Conservation (phyloP, 35 echinoderm and acorn worm genomes). For the Diadema setosum region DNA sequence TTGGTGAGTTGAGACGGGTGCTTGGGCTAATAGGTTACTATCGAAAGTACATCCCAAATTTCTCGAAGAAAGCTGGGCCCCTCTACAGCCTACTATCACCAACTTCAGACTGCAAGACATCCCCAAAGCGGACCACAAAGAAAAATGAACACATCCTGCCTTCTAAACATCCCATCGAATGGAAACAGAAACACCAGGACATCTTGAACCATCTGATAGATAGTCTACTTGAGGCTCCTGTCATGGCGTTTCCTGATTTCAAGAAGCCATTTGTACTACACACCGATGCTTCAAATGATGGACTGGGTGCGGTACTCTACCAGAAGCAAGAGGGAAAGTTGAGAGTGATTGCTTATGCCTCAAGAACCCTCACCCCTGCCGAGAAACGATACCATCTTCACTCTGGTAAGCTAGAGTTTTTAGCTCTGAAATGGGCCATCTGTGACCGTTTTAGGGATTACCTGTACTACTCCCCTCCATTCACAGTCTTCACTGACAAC, state of each 20-base stretch:
- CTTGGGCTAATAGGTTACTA: slow-evolving; percentile 37
- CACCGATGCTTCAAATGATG: slow-evolving; percentile 37
- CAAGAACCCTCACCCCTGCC: slow-evolving; percentile 22
- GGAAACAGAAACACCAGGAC: background rate
- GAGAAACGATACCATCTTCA: slow-evolving; percentile 18
- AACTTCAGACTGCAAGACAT: background rate
- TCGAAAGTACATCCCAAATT: slow-evolving; percentile 17
- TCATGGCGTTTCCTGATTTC: slow-evolving; percentile 45
- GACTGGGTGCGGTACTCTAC: slow-evolving; percentile 43
- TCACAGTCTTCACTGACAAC: slow-evolving; percentile 19
- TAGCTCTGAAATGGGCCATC: slow-evolving; percentile 20
- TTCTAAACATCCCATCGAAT: slow-evolving; percentile 3
- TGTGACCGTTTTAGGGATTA: background rate
- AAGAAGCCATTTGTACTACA: background rate
- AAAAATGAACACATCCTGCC: background rate
- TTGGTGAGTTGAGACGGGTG: slow-evolving; percentile 20
- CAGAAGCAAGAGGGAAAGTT: slow-evolving; percentile 22
- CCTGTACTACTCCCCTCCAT: background rate
- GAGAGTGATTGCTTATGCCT: slow-evolving; percentile 45
- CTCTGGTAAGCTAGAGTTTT: background rate
- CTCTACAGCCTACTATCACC: slow-evolving; percentile 15
- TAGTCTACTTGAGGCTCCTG: background rate
- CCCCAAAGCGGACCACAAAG: background rate
- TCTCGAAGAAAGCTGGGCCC: slow-evolving; percentile 14
- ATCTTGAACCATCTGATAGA: slow-evolving; percentile 1